phyloP scores from a whole-genome alignment of 2,797 vertebrate genomes.

The Babyrousa celebensis region DNA sequence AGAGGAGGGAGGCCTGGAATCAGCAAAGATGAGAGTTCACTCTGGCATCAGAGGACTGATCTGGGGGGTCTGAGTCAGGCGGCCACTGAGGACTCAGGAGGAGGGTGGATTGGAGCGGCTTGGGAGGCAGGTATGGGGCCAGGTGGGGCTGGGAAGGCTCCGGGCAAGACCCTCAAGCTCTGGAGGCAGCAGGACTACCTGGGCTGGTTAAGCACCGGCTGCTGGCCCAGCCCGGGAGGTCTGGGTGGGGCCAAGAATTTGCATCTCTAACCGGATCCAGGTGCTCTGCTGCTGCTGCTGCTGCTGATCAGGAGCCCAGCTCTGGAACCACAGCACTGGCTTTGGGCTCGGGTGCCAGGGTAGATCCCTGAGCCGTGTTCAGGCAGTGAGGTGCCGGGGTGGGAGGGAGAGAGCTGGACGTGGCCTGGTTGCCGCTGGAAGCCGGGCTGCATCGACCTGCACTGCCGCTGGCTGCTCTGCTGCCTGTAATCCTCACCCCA shows the following conservation, averaged over 20 bases:
- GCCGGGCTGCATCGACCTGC: rapidly evolving
- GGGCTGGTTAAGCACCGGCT: neutral
- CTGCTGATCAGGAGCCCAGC: neutral
- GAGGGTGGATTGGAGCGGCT: neutral
- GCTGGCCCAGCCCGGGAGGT: too few relatives aligned
- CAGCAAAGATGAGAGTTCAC: neutral
- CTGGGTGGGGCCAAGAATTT: neutral
- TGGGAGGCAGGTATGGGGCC: neutral
- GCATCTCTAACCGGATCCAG: neutral
- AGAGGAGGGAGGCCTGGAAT: neutral
- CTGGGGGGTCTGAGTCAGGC: too few relatives aligned
- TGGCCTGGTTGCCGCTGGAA: rapidly evolving
- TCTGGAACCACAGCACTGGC: neutral
- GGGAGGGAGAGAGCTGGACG: neutral
- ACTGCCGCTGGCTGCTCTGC: neutral
- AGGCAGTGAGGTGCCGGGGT: neutral
- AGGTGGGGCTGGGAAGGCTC: neutral
- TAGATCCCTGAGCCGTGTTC: rapidly evolving
- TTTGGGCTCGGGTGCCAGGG: neutral
- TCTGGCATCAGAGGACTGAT: rapidly evolving
- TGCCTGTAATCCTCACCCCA: neutral
- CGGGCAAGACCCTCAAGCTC: neutral
- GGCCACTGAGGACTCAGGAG: neutral
- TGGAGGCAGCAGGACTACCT: rapidly evolving
- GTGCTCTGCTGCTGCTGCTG: neutral